Base-by-base conservation (phyloP, 2,113 vertebrate species). In the Tylochromis polylepis region DNA sequence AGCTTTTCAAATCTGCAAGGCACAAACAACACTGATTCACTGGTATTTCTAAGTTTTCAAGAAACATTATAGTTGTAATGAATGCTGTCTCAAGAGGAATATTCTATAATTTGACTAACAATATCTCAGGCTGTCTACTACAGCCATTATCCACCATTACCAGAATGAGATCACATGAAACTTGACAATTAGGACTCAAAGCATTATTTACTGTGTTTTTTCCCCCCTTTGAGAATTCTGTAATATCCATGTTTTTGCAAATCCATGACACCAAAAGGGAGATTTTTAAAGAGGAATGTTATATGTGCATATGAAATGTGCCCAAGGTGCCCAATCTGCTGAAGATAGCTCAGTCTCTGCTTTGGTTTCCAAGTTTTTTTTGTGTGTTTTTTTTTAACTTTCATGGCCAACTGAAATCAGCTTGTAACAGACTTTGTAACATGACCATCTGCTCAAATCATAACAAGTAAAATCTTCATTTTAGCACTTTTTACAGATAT, bases 11-110 rank as follows among this genome's bases (percentile, higher is more conserved):
- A 88, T 91, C 80, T 81, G 51, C 55, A 84, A 88, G 20, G 43
- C 27, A 78, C 49, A 84, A 84, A 89, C 51, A 87, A 65, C 89
- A 85, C 51, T 4, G 38, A 87, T 90, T 84, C 36, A 81, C n/a
- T 46, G 75, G 59, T 51, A 67, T 79, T 83, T 80, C 15, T 27
- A 89, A 62, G 82, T 92, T 92, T 88, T 87, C 56, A 77, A 84
- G 84, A 87, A 70, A 81, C 51, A 85, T 85, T 27, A 72, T 31
- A n/a, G 18, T 72, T 81, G 14, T 59, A 85, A 83, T 62, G 77
- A 91, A 79, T 29, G 16, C 41, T 5, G n/a, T 59, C 72, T 83
- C 55, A 80, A 53, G 46, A 75, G 70, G 79, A 84, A 81, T 65
- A 57, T 65, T 86, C 51, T 38, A 49, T 22, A 57, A 87, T 60